Evolutionary conservation across 2,888 invertebrate genomes (phyloP).

Genomic region (Autographa pulchrina): DNA sequence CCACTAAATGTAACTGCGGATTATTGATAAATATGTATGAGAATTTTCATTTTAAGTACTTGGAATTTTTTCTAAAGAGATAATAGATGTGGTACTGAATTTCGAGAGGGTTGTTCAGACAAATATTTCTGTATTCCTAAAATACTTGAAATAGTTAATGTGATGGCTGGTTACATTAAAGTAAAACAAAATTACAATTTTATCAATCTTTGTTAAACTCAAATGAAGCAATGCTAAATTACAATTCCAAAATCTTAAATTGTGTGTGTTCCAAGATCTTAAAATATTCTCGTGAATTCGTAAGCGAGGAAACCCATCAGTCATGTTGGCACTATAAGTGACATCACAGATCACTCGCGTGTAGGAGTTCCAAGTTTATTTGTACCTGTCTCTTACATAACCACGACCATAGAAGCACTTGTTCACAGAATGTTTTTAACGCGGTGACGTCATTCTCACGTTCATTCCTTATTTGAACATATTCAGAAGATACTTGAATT

Average conservation of each 20-base stretch:
- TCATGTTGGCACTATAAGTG: slow-evolving; percentile 29
- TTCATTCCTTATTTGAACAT: slow-evolving; percentile 18
- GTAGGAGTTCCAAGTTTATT: slow-evolving; percentile 30
- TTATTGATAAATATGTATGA: slow-evolving; percentile 33
- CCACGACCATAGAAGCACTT: slow-evolving; percentile 29
- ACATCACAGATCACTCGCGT: slow-evolving; percentile 33
- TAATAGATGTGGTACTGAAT: not conserved
- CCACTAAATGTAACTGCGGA: slow-evolving; percentile 28
- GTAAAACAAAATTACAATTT: not conserved
- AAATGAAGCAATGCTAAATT: not conserved
- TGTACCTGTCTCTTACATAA: slow-evolving; percentile 28
- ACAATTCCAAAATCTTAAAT: no score
- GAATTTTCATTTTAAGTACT: slow-evolving; percentile 1
- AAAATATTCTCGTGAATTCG: not conserved
- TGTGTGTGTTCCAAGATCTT: not conserved
- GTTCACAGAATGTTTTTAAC: slow-evolving; percentile 20
- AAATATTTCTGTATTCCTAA: no score
- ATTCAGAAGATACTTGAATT: slow-evolving; percentile 13
- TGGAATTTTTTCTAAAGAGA: not conserved
- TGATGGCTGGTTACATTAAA: no score
- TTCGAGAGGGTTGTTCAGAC: not conserved
- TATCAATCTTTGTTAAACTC: not conserved
- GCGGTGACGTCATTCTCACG: slow-evolving; percentile 18
- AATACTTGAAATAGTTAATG: no score
- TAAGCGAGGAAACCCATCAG: slow-evolving; percentile 26